A percentile compares a stretch with the other conserved stretches of the same genome.
phyloP scores from a whole-genome alignment of 2,797 vertebrate genomes.

The Morus bassanus region DNA sequence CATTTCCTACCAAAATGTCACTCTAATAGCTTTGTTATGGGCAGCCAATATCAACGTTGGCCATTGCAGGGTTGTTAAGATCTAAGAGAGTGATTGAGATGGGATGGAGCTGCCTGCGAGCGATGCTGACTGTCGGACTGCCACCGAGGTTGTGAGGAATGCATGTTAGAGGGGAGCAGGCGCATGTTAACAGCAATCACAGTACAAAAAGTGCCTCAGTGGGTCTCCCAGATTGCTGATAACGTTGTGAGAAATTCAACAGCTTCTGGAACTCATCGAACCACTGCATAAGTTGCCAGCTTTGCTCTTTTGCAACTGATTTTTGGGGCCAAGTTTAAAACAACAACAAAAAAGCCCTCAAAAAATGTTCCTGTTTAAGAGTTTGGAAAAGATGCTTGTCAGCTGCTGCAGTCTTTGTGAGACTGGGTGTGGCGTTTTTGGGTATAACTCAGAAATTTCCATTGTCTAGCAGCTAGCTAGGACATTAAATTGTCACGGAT shows the following conservation, averaged over 20 bases:
- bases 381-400: conserved; percentile 46
- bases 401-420: conserved; percentile 29
- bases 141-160: conserved; percentile 2
- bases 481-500: conserved; percentile 28
- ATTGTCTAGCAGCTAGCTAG: conserved; percentile 43
- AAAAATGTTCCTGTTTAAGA: not conserved
- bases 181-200: not conserved
- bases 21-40: conserved; percentile 59
- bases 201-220: not conserved
- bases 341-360: not conserved
- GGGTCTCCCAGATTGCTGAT: conserved; percentile 2
- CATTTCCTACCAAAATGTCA: conserved; percentile 33
- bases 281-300: not conserved
- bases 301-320: conserved; percentile 3
- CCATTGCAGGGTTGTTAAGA: conserved; percentile 38
- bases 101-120: conserved; percentile 20
- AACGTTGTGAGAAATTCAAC: conserved; percentile 34
- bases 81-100: conserved; percentile 56
- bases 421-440: conserved; percentile 26
- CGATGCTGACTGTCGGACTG: not conserved
- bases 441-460: conserved; percentile 42
- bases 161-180: not conserved
- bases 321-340: conserved; percentile 30
- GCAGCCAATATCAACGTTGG: not conserved
- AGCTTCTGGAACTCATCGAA: conserved; percentile 11